Base-by-base conservation (phyloP, 1,140 invertebrate genomes). In the Bombus turneri region DNA sequence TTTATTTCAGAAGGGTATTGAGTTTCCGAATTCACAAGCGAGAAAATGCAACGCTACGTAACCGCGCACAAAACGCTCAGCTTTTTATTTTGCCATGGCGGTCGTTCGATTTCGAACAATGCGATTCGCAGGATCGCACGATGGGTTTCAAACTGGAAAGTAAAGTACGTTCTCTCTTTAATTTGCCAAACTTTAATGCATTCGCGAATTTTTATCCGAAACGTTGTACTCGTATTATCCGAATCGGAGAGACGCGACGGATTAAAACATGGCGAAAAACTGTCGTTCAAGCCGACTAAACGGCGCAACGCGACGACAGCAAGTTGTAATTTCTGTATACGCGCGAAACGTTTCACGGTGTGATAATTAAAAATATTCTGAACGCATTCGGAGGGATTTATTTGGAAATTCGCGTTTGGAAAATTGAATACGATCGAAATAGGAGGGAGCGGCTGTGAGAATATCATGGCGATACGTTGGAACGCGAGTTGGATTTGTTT, bases 401-500 rank as follows among this genome's bases (percentile, higher is more conserved):
- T 84, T 43, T 41, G 10, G 34, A 34, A 41, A 77, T 28, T 68
- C 28, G 47, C 47, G 37, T 59, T 47, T 25, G 62, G 18, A 53
- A 37, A 68, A 57, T 77, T 71, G 47, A 71, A 71, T 31, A 10
- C 22, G 5, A 25, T 28, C 37, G 37, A 13, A n/a, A 37, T 15
- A 34, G 69, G 31, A 5, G 68, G 15, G 22, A 25, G 47, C 18
- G 47, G 18, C 5, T 53, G 47, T 28, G 62, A 10, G 31, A 39
- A 41, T 64, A 62, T 76, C 57, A 62, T 53, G 47, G 18, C 47
- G 47, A 53, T 53, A 53, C 62, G 37, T 39, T 59, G 47, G 47
- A 22, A 22, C 25, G 59, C 43, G 25, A 64, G 74, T 71, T 71
- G 47, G 66, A 43, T 79, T 84, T 59, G 75, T 78, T 84, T 79